Evolutionary conservation across 2,797 vertebrate species (phyloP), one percentile per base, ranked within the genome.

Genomic region (Lophius americanus): DNA sequence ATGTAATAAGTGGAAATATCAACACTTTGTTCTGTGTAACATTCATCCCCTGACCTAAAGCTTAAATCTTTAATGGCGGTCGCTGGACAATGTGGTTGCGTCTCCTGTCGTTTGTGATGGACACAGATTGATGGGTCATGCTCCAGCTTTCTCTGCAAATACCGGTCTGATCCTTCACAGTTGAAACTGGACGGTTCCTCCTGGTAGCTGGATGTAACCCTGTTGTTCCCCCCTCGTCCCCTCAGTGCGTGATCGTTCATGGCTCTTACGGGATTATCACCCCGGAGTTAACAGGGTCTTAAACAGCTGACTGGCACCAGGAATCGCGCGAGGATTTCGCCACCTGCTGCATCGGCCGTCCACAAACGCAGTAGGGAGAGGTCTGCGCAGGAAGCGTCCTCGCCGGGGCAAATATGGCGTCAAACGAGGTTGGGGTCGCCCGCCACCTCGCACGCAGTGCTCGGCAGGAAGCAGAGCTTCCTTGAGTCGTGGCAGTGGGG

Each of bases 401-500:
- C 37, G 32, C 38, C 64, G 67, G 78, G 79, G 52, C 33, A 39
- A 69, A 68, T 70, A 71, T 69, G 74, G 82, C 79, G 43, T 90
- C 85, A 79, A 86, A 91, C 81, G 37, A 88, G 90, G 76, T 63
- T 32, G 81, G 67, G 74, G 78, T 82, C 55, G 48, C 60, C 54
- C 38, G 42, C 55, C 75, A 51, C 64, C 75, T 75, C 60, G 23
- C 58, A 64, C 73, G 53, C 37, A 7, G 46, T 11, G 65, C 78
- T 74, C 78, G 59, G 80, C 85, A 91, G 92, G 91, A 93, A 91
- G 80, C 69, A 77, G 50, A 76, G 76, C 76, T 88, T 90, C 83
- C 86, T 81, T 65, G 67, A 80, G 66, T 52, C 38, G 58, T 68
- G 71, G 69, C 81, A 59, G 62, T 48, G 81, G 55, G 87, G 85